Percentiles rank a stretch among this genome's conserved stretches.
Conservation (phyloP, 2,113 vertebrate species). For the Bos javanicus region DNA sequence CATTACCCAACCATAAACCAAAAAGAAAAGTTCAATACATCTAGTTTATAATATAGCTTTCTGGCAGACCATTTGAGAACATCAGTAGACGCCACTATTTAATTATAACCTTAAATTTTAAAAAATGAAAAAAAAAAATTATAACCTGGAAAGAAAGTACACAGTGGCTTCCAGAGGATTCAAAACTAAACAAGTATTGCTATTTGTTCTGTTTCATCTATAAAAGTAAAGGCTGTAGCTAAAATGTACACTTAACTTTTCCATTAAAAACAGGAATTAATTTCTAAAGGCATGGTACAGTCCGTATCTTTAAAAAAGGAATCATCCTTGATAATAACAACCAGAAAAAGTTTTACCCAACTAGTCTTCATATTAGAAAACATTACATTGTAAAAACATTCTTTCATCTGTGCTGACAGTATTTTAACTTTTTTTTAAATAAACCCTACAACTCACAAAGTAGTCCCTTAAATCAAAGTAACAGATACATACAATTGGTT, state of each 20-base stretch:
- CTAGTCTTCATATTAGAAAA: neutral
- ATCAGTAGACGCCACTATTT: neutral
- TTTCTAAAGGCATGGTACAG: neutral
- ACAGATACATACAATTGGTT: neutral
- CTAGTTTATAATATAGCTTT: slow-evolving; percentile 8
- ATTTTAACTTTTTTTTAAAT: neutral
- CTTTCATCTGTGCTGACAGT: neutral
- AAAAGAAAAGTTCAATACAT: neutral
- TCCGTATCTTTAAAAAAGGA: neutral
- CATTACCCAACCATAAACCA: slow-evolving; percentile 14
- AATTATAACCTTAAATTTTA: slow-evolving; percentile 2
- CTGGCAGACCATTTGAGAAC: neutral
- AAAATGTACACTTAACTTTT: slow-evolving; percentile 30
- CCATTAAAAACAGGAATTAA: slow-evolving; percentile 36
- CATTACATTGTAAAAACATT: neutral
- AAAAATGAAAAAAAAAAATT: neutral
- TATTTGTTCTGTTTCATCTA: neutral
- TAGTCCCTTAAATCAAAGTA: neutral
- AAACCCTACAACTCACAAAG: neutral
- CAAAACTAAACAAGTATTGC: neutral
- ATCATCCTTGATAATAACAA: neutral
- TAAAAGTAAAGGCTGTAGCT: slow-evolving; percentile 21
- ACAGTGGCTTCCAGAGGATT: neutral
- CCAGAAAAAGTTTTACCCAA: neutral
- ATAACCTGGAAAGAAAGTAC: slow-evolving; percentile 25